phyloP scores from a whole-genome alignment of 2,888 invertebrate genomes.

The Sycophila texana region DNA sequence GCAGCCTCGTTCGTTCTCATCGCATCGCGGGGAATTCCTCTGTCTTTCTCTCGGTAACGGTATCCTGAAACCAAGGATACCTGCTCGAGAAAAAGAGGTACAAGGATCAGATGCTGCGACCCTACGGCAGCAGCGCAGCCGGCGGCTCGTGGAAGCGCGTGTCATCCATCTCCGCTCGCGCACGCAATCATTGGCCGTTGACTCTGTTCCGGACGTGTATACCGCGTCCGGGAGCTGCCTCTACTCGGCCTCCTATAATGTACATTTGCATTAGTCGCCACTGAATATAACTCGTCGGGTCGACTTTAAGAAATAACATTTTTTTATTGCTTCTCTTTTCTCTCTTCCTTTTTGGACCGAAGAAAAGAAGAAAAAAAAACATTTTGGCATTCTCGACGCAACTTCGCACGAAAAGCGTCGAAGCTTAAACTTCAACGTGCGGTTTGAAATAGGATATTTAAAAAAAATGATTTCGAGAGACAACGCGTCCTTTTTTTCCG shows the following conservation, averaged over 20 bases:
- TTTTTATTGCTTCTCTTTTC: too few species aligned
- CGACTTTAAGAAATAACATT: too few species aligned
- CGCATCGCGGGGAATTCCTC: constrained; percentile 1
- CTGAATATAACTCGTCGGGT: too few species aligned
- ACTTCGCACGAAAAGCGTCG: neutral
- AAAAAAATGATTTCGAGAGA: constrained; percentile 14
- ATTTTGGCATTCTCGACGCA: too few species aligned
- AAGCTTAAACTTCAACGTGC: constrained; percentile 6
- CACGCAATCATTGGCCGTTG: constrained; percentile 47
- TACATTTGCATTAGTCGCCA: too few species aligned
- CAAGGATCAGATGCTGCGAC: constrained; percentile 48
- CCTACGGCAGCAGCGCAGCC: neutral
- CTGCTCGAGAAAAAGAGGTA: constrained; percentile 42
- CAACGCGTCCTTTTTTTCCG: constrained; percentile 15
- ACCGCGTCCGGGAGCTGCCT: neutral
- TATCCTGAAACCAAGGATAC: constrained; percentile 43
- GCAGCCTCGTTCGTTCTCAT: constrained; percentile 1
- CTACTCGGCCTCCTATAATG: neutral
- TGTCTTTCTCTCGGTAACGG: constrained; percentile 37
- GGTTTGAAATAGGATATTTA: constrained; percentile 40
- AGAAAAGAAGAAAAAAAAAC: too few species aligned
- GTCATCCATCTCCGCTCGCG: constrained; percentile 58
- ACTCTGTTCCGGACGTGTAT: neutral
- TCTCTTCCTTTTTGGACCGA: neutral
- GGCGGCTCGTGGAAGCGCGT: constrained; percentile 51